Conservation (phyloP, 2,113 vertebrate species). For the Odocoileus virginianus region DNA sequence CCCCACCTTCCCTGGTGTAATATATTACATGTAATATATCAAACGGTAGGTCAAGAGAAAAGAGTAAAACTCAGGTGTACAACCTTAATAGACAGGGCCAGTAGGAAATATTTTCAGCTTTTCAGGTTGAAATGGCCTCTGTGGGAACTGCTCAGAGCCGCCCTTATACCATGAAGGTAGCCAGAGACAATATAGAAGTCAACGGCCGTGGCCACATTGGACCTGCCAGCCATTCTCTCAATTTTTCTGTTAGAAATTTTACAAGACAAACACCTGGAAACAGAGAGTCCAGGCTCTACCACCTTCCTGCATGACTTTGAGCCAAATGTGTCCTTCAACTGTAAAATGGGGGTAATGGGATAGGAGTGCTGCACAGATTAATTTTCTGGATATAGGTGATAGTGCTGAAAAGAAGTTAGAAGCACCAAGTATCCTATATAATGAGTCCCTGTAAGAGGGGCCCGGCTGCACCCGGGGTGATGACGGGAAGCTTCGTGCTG, state of each 20-base stretch:
- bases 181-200: neutral
- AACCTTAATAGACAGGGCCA: neutral
- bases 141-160: neutral
- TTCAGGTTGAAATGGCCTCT: neutral
- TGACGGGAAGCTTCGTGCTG: neutral
- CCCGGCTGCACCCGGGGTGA: rapidly evolving
- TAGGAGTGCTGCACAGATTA: neutral
- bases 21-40: neutral
- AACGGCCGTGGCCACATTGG: neutral
- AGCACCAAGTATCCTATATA: neutral
- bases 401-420: neutral
- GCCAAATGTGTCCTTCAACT: neutral
- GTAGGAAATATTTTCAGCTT: neutral
- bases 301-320: neutral
- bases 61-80: neutral
- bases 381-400: neutral
- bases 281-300: neutral
- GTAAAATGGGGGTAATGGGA: neutral
- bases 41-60: neutral
- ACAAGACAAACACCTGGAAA: neutral
- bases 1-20: neutral
- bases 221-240: neutral
- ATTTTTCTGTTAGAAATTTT: neutral
- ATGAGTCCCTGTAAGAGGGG: neutral
- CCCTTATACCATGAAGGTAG: neutral